A percentile compares a stretch with the other conserved stretches of the same genome.
Conservation (phyloP, 2,113 vertebrate genomes). For the Rana temporaria region DNA sequence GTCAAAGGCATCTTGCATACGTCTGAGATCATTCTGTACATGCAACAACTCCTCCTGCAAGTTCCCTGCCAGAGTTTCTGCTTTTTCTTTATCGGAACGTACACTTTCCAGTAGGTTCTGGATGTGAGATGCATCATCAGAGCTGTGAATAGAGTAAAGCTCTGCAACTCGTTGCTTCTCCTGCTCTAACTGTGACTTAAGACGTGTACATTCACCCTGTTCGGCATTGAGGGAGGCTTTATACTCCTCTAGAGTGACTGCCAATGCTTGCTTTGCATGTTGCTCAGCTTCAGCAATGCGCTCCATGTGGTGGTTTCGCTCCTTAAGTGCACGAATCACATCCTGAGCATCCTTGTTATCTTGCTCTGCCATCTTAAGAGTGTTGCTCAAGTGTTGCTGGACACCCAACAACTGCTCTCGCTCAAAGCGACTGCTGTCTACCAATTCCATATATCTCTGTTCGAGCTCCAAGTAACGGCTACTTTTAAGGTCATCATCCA, state of each 20-base stretch:
- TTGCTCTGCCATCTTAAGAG: constrained; percentile 94
- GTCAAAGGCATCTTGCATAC: constrained; percentile 84
- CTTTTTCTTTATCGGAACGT: constrained; percentile 89
- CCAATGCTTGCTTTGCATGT: constrained; percentile 80
- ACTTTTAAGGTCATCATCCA: constrained; percentile 91
- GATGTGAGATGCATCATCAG: constrained; percentile 89
- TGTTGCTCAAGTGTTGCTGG: constrained; percentile 94
- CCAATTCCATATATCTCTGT: constrained; percentile 89
- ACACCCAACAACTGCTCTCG: constrained; percentile 93
- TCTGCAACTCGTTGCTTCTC: constrained; percentile 91
- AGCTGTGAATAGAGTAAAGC: constrained; percentile 89
- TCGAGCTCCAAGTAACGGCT: constrained; percentile 94
- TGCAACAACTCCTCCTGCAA: constrained; percentile 87
- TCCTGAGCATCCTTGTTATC: constrained; percentile 94
- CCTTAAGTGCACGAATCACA: constrained; percentile 88
- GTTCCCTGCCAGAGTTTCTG: constrained; percentile 81
- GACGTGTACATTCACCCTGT: constrained; percentile 86
- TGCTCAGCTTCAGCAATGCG: constrained; percentile 88
- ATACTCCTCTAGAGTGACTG: constrained; percentile 84
- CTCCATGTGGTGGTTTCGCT: constrained; percentile 93
- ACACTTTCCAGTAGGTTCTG: constrained; percentile 89
- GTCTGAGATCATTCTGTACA: constrained; percentile 79
- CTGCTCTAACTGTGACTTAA: constrained; percentile 88
- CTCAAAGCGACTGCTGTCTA: constrained; percentile 90
- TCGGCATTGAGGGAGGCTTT: constrained; percentile 81